These are phyloP conservation scores for Stenotaenia linearis DNA, from an alignment of 2,888 invertebrate genomes.

Conservation along the genomic window DNA sequence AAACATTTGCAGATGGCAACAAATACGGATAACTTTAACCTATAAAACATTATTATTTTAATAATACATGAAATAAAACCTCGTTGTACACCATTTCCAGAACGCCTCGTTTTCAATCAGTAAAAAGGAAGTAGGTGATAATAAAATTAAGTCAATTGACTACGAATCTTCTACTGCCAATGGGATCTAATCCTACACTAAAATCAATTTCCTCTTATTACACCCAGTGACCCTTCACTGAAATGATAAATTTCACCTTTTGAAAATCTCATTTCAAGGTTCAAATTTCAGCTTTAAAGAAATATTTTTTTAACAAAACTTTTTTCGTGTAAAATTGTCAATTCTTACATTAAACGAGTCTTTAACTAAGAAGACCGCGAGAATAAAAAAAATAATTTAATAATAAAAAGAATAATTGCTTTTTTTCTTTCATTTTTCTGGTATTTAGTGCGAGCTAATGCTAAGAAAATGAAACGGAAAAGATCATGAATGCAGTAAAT, in stretches of 20 bases:
- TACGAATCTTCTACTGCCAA: neutral
- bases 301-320: too few species aligned
- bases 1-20: neutral
- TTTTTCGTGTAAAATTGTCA: neutral
- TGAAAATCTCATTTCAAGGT: neutral
- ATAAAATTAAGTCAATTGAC: slow-evolving; percentile 26
- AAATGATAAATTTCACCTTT: neutral
- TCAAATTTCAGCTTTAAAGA: neutral
- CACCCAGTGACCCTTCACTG: neutral
- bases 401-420: slow-evolving; percentile 13
- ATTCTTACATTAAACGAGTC: neutral
- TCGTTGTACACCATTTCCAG: neutral
- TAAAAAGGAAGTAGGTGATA: slow-evolving; percentile 2
- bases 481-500: slow-evolving; percentile 22
- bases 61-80: too few species aligned
- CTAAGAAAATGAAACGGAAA: slow-evolving; percentile 11
- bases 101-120: neutral
- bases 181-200: neutral
- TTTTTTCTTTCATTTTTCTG: neutral
- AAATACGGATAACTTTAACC: too few species aligned
- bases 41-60: too few species aligned
- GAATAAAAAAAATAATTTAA: slow-evolving; percentile 13
- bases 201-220: slow-evolving; percentile 16
- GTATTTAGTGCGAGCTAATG: neutral
- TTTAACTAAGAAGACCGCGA: neutral